Evolutionary conservation across 2,797 vertebrate species (phyloP).

Genomic region (Simalia tracyae): DNA sequence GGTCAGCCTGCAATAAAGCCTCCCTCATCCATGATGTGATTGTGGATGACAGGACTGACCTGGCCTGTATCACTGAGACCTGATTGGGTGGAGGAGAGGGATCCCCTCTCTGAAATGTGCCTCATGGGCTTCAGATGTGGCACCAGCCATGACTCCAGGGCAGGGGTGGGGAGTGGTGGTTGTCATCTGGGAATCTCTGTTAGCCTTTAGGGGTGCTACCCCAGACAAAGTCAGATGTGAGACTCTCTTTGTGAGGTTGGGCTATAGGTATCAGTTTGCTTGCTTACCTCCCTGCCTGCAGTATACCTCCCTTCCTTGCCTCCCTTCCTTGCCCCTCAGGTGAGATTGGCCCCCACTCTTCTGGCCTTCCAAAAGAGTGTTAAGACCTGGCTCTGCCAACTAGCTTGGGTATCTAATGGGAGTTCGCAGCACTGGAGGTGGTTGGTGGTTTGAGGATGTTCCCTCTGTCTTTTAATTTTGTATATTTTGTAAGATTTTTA

Average conservation of each 20-base stretch:
- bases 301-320: neutral
- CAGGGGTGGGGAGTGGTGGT: neutral
- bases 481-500: too few relatives aligned
- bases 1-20: neutral
- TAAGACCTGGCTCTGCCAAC: too few relatives aligned
- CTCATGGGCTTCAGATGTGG: neutral
- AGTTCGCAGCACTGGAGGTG: too few relatives aligned
- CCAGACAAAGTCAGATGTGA: neutral
- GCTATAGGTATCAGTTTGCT: neutral
- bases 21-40: neutral
- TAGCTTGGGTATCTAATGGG: too few relatives aligned
- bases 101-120: neutral
- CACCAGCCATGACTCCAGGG: neutral
- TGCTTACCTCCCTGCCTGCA: neutral
- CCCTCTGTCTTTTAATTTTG: too few relatives aligned
- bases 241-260: neutral
- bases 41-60: neutral
- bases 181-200: neutral
- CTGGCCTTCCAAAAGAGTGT: too few relatives aligned
- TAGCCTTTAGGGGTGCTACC: neutral
- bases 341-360: too few relatives aligned
- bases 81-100: too few relatives aligned
- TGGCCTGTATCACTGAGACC: neutral
- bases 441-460: too few relatives aligned
- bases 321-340: too few relatives aligned